phyloP scores from a whole-genome alignment of 2,113 vertebrate species.

The Prunella fulvescens region DNA sequence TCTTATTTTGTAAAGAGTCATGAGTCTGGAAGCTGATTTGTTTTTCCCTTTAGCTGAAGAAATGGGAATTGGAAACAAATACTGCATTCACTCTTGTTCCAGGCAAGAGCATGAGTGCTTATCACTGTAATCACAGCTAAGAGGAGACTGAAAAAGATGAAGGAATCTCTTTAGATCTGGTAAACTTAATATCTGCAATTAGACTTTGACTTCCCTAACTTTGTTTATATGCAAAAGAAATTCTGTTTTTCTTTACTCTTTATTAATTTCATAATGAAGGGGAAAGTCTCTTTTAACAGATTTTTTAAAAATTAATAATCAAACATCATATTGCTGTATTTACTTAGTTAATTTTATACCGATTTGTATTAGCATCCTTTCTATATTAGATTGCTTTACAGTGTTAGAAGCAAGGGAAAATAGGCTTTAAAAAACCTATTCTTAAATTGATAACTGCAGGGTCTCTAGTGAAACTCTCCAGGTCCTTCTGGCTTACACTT shows the following conservation, averaged over 20 bases:
- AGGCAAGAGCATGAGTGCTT: neutral
- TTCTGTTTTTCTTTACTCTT: neutral
- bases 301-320: neutral
- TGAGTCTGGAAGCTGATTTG: neutral
- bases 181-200: neutral
- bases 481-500: conserved; percentile 55
- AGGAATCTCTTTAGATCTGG: neutral
- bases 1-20: neutral
- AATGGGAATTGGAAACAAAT: neutral
- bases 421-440: conserved; percentile 37
- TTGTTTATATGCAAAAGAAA: neutral
- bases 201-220: neutral
- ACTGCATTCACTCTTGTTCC: neutral
- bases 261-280: neutral
- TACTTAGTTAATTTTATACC: neutral
- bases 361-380: neutral
- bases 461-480: conserved; percentile 51
- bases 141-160: neutral
- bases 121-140: neutral
- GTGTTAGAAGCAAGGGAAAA: neutral
- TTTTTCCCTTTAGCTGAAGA: neutral
- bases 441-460: conserved; percentile 23
- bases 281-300: neutral
- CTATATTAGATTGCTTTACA: neutral
- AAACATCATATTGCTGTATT: neutral